These are phyloP conservation scores for Xestia c-nigrum DNA, from an alignment of 2,888 invertebrate genomes.

Conservation along the genomic window DNA sequence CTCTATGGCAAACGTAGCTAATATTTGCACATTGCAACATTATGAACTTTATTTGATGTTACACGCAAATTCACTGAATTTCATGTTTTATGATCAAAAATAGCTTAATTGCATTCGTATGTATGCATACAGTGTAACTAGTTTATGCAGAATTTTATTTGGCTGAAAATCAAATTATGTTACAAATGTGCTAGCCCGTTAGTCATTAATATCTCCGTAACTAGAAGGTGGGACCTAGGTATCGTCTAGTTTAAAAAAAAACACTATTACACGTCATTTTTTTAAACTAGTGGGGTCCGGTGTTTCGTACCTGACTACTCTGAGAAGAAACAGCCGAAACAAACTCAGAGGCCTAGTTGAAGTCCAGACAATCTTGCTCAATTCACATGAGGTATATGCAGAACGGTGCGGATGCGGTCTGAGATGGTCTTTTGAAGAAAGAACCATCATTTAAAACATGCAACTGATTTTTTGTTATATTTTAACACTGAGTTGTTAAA, in stretches of 20 bases:
- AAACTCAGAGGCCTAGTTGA: no score
- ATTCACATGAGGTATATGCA: no score
- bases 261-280: no score
- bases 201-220: not conserved
- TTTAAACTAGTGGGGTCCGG: no score
- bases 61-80: constrained; percentile 9
- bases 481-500: not conserved
- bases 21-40: not conserved
- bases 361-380: no score
- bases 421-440: no score
- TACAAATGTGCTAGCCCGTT: not conserved
- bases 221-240: no score
- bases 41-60: constrained; percentile 5
- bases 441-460: no score
- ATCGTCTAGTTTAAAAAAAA: no score
- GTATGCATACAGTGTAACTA: not conserved
- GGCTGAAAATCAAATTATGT: not conserved
- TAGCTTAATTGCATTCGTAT: constrained; percentile 1
- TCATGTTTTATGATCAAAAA: constrained; percentile 21
- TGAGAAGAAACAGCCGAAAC: no score
- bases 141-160: not conserved
- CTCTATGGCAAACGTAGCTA: constrained; percentile 4
- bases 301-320: no score
- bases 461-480: not conserved
- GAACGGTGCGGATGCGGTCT: no score